Base-by-base conservation (phyloP, 2,113 vertebrate genomes). In the Brevimyrus niger region DNA sequence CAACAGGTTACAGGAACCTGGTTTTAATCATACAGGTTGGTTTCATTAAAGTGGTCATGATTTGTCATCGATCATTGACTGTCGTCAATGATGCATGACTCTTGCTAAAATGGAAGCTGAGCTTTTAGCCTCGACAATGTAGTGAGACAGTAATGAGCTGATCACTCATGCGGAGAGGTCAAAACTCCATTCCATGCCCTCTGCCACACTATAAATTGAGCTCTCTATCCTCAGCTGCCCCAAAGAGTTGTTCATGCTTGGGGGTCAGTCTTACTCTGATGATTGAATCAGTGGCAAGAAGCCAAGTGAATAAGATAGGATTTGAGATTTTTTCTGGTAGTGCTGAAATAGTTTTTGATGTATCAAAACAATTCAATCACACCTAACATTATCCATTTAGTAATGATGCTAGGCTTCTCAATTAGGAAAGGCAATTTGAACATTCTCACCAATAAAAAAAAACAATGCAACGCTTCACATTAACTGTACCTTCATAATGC, bases 31-130 rank as follows among this genome's bases (percentile, higher is more conserved):
- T 48, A 47, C 38, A 44, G 85, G 86, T 61, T 53, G 58, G 48
- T 90, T 90, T 90, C 73, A 90, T 90, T 90, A 88, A 86, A 31
- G 69, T 48, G 65, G 86, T 73, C 86, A 80, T 90, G 86, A 82
- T 90, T 80, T 86, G 13, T 35, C 86, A 90, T 90, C 89, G 48
- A 87, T 90, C 86, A 86, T 86, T 46, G 48, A 17, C 89, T 87
- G 86, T 88, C 89, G 3, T 27, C 47, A 35, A 35, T 90, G 86
- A 90, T 88, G 86, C 89, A 90, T 47, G 38, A 53, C 46, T n/a
- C 21, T 38, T 65, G 31, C 86, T 53, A 88, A 90, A 87, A 82
- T 86, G 61, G 65, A 31, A 90, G 89, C 86, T 76, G 35, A 47
- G 89, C 73, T 61, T 53, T 88, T 86, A 87, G 61, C 65, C 86